Evolutionary conservation across 2,888 invertebrate species (phyloP).

Genomic region (Psylliodes chrysocephalus): DNA sequence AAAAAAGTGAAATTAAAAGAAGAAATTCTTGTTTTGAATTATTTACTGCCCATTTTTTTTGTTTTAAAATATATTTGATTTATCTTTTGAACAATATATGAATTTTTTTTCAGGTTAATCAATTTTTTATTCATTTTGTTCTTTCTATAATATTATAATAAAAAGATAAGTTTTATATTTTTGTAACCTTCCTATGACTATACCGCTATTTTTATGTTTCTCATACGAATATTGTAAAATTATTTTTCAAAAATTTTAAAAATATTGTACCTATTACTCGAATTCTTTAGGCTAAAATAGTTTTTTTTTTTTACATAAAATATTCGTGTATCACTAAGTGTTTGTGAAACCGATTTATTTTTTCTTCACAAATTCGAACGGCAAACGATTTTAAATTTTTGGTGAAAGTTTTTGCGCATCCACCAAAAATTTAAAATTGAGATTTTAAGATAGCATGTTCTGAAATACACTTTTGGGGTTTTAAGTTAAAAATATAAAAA

Average conservation of each 20-base stretch:
- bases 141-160: too few species aligned
- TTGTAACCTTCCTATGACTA: neutral
- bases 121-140: too few species aligned
- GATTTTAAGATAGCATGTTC: neutral
- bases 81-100: too few species aligned
- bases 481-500: neutral
- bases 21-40: too few species aligned
- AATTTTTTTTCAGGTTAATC: too few species aligned
- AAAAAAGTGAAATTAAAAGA: too few species aligned
- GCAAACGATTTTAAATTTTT: neutral
- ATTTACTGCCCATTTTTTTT: too few species aligned
- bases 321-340: constrained; percentile 5
- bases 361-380: neutral
- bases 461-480: neutral
- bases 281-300: constrained; percentile 3
- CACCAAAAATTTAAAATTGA: neutral
- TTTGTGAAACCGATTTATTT: neutral
- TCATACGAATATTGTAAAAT: neutral
- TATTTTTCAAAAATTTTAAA: constrained; percentile 10
- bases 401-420: neutral
- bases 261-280: neutral
- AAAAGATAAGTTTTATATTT: too few species aligned
- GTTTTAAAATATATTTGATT: too few species aligned
- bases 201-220: neutral
- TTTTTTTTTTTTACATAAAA: constrained; percentile 11